phyloP scores from a whole-genome alignment of 2,888 invertebrate genomes.

The Lampropteryx suffumata region DNA sequence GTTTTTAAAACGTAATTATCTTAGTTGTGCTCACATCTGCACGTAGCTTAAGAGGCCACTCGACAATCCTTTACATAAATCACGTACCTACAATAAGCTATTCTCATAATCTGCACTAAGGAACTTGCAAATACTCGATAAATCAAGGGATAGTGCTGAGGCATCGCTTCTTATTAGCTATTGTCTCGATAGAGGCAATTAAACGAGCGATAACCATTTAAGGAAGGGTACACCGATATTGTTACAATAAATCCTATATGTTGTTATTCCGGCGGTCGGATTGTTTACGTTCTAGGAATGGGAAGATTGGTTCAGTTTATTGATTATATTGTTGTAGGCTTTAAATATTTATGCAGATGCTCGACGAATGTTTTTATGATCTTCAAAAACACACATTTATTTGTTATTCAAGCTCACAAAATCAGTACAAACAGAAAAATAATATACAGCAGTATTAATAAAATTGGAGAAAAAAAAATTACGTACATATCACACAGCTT shows the following conservation, averaged over 20 bases:
- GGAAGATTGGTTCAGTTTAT: neutral
- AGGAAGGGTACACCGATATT: conserved; percentile 69
- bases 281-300: conserved; percentile 21
- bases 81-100: conserved; percentile 51
- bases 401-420: no score
- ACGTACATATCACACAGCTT: no score
- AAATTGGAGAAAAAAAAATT: no score
- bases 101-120: conserved; percentile 62
- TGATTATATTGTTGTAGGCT: neutral
- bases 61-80: conserved; percentile 37
- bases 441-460: no score
- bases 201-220: conserved; percentile 76
- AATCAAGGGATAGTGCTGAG: conserved; percentile 72
- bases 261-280: conserved; percentile 54
- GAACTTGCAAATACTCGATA: conserved; percentile 68
- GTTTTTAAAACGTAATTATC: no score
- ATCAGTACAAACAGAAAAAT: no score
- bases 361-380: no score
- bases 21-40: no score
- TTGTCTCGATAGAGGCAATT: conserved; percentile 78
- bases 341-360: no score
- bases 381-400: no score
- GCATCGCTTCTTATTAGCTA: conserved; percentile 78
- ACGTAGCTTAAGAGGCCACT: conserved; percentile 17
- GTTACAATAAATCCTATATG: conserved; percentile 75